Evolutionary conservation across 2,888 invertebrate genomes (phyloP).

Genomic region (Dolichopus griseipennis): DNA sequence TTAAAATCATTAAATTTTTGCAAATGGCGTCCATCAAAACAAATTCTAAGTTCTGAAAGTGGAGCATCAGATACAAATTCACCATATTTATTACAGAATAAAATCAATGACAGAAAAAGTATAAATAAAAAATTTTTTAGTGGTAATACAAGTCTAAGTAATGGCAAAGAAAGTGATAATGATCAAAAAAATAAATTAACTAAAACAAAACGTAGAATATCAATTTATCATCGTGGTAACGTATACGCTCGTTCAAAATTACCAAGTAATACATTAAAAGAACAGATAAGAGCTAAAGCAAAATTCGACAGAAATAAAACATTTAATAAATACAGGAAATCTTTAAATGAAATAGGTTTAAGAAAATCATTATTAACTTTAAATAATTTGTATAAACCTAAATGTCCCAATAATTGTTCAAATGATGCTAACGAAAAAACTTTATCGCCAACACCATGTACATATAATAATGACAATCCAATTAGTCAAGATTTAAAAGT

Average conservation of each 20-base stretch:
- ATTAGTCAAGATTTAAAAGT: not conserved
- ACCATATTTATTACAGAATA: not conserved
- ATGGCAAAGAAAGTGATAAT: conserved; percentile 14
- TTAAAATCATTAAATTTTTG: conserved; percentile 7
- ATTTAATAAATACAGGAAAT: conserved; percentile 26
- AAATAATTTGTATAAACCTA: not conserved
- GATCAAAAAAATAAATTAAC: conserved; percentile 17
- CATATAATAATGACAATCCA: not conserved
- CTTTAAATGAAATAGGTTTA: conserved; percentile 17
- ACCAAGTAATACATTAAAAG: conserved; percentile 20
- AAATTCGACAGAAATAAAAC: conserved; percentile 26
- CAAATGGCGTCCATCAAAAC: conserved; percentile 17
- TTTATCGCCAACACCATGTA: too few species aligned
- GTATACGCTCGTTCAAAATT: conserved; percentile 24
- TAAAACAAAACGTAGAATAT: not conserved
- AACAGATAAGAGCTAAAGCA: conserved; percentile 25
- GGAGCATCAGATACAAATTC: conserved; percentile 22
- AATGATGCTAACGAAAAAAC: not conserved
- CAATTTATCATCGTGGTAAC: conserved; percentile 23
- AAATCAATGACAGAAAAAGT: not conserved
- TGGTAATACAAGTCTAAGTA: not conserved
- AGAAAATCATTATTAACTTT: conserved; percentile 17
- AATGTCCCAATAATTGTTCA: not conserved
- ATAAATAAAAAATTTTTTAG: not conserved
- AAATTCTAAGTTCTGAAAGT: conserved; percentile 17